Evolutionary conservation across 2,888 invertebrate genomes (phyloP).

Genomic region (Tipula vernalis): DNA sequence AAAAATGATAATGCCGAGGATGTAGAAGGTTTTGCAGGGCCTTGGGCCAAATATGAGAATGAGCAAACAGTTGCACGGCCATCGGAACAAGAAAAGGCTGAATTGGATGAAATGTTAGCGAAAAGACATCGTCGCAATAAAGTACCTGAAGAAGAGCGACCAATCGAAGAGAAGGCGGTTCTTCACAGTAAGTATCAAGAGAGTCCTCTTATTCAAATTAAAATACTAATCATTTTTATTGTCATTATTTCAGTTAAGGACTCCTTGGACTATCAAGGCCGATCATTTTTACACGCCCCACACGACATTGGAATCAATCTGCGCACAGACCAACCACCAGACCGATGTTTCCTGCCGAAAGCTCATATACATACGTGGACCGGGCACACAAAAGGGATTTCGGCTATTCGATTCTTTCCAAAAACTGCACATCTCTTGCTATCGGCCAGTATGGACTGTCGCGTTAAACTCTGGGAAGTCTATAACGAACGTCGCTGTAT

Average conservation of each 20-base stretch:
- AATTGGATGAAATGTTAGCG: constrained; percentile 84
- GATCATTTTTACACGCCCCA: constrained; percentile 87
- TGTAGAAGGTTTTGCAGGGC: constrained; percentile 89
- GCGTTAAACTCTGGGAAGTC: constrained; percentile 98
- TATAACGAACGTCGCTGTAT: constrained; percentile 89
- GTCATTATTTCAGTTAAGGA: constrained; percentile 62
- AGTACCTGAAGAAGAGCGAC: constrained; percentile 85
- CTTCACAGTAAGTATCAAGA: constrained; percentile 65
- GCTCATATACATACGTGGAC: constrained; percentile 92
- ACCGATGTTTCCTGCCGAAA: constrained; percentile 93
- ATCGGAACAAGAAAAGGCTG: constrained; percentile 84
- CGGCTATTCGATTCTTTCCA: constrained; percentile 91
- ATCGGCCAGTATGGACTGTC: constrained; percentile 93
- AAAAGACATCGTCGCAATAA: constrained; percentile 79
- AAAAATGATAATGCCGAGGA: constrained; percentile 86
- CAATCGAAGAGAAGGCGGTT: constrained; percentile 88
- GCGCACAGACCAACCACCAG: constrained; percentile 75
- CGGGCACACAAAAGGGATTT: constrained; percentile 93
- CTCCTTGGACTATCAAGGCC: constrained; percentile 89
- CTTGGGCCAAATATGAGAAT: constrained; percentile 92
- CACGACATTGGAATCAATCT: constrained; percentile 86
- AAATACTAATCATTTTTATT: not conserved
- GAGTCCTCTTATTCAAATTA: not conserved
- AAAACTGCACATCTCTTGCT: constrained; percentile 85
- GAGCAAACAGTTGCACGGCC: constrained; percentile 84